Evolutionary conservation across 2,888 invertebrate genomes (phyloP).

Genomic region (Andrena bicolor): DNA sequence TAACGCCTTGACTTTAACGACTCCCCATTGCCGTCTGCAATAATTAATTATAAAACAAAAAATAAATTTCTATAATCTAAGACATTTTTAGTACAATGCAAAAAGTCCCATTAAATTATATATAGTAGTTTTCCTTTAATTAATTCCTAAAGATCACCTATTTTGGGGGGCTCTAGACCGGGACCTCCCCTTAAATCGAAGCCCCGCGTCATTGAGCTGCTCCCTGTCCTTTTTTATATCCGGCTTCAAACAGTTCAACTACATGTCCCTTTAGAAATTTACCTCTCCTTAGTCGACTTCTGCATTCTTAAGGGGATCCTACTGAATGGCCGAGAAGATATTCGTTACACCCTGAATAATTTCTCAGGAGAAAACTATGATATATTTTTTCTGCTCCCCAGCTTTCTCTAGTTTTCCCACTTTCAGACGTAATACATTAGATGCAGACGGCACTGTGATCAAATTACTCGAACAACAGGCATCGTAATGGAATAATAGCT

Average conservation of each 20-base stretch:
- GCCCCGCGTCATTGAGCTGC: background rate
- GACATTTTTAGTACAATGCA: too few species aligned
- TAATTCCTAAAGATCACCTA: too few species aligned
- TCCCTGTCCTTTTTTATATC: constrained; percentile 4
- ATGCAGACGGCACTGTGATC: constrained; percentile 44
- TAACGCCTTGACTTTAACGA: too few species aligned
- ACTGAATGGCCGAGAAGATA: too few species aligned
- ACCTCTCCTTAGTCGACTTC: background rate
- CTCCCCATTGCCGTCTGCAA: too few species aligned
- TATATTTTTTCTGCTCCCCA: background rate
- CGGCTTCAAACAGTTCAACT: constrained; percentile 11
- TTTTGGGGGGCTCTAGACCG: too few species aligned
- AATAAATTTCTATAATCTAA: too few species aligned
- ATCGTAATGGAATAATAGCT: constrained; percentile 57
- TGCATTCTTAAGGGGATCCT: background rate
- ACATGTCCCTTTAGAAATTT: background rate
- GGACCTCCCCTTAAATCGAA: background rate
- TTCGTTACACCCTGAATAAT: background rate
- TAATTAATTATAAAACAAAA: too few species aligned
- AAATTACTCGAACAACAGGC: constrained; percentile 59
- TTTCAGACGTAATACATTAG: constrained; percentile 45
- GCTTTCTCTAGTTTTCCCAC: background rate
- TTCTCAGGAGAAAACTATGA: constrained; percentile 8
- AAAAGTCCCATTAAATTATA: too few species aligned
- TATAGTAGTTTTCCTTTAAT: too few species aligned